These are phyloP conservation scores for Ceramica pisi DNA, from an alignment of 2,888 invertebrate genomes.

Conservation along the genomic window DNA sequence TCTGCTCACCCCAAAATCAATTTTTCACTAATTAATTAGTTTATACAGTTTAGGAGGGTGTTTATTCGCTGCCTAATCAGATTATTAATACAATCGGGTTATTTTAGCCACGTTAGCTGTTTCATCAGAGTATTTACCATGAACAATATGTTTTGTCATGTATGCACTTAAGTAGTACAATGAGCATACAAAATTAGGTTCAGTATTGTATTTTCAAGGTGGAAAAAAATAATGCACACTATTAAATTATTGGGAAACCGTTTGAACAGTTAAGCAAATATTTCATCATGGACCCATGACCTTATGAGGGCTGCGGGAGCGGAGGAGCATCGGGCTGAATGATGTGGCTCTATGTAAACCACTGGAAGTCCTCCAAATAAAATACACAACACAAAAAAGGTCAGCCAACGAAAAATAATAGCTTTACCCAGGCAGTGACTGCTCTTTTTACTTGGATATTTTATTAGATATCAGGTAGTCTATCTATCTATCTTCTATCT, in stretches of 20 bases:
- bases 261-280: background rate
- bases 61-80: slow-evolving; percentile 53
- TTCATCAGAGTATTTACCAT: slow-evolving; percentile 13
- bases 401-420: no score
- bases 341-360: background rate
- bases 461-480: background rate
- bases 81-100: slow-evolving; percentile 50
- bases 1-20: slow-evolving; percentile 47
- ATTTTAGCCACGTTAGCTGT: slow-evolving; percentile 25
- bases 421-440: background rate
- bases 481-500: no score
- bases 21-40: slow-evolving; percentile 58
- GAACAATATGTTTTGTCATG: slow-evolving; percentile 16
- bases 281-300: background rate
- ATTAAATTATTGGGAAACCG: no score
- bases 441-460: background rate
- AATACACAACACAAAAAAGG: background rate
- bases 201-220: slow-evolving; percentile 1
- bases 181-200: background rate
- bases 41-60: slow-evolving; percentile 52
- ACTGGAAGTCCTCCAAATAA: background rate
- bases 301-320: background rate
- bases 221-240: no score
- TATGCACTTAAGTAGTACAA: slow-evolving; percentile 15
- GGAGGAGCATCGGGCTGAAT: background rate